These are phyloP conservation scores for Penaeus chinensis DNA, from an alignment of 1,140 invertebrate species.

Conservation along the genomic window DNA sequence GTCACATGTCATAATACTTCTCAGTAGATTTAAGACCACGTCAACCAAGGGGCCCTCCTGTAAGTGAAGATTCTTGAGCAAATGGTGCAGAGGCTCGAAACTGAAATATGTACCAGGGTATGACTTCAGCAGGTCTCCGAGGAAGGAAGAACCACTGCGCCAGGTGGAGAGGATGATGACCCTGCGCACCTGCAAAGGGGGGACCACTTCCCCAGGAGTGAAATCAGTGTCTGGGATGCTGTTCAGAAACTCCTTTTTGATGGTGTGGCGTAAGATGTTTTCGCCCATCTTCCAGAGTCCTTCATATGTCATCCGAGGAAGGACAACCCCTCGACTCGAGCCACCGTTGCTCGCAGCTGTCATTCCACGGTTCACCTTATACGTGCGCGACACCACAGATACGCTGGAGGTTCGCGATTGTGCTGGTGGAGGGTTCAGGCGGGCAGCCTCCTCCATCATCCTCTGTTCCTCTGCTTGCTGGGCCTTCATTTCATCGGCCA, in stretches of 20 bases:
- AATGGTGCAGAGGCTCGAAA: slow-evolving; percentile 59
- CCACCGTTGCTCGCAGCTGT: no score
- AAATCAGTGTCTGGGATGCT: slow-evolving; percentile 37
- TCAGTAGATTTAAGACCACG: slow-evolving; percentile 31
- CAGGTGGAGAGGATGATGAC: slow-evolving; percentile 61
- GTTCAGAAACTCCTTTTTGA: slow-evolving; percentile 20
- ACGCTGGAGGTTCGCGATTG: no score
- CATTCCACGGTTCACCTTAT: no score
- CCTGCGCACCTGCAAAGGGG: slow-evolving; percentile 36
- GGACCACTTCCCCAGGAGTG: slow-evolving; percentile 48
- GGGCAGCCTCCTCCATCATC: background rate
- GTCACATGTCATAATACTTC: slow-evolving; percentile 54
- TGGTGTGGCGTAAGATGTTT: background rate
- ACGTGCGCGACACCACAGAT: no score
- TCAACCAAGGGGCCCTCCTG: slow-evolving; percentile 49
- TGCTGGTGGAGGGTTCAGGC: no score
- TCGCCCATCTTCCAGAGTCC: slow-evolving; percentile 33
- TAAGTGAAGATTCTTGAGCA: slow-evolving; percentile 57
- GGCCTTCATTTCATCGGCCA: slow-evolving; percentile 4
- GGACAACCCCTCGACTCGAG: no score
- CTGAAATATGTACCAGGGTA: slow-evolving; percentile 63
- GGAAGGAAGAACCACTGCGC: slow-evolving; percentile 62
- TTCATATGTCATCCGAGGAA: slow-evolving; percentile 36
- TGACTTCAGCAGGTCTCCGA: slow-evolving; percentile 59
- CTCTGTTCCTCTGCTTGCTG: background rate